Base-by-base conservation (phyloP, 2,797 vertebrate species). In the Sebastes taczanowskii region DNA sequence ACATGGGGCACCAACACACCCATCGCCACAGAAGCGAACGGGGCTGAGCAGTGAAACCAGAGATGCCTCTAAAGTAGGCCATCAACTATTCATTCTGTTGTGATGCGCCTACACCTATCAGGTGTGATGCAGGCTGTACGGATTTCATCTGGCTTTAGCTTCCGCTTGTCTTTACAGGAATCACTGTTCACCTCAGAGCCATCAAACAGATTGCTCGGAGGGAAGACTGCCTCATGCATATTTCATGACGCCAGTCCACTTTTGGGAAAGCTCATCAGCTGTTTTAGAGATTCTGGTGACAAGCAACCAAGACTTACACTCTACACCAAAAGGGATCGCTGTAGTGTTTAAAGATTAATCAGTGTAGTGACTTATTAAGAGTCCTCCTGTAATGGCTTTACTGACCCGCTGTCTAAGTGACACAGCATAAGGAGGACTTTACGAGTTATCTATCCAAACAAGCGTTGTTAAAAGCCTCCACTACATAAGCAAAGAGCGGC, bases 11-110 rank as follows among this genome's bases (percentile, higher is more conserved):
- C 30, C 49, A 88, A 81, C 89, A 93, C 93, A 77, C 92, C 91
- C 87, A 88, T 74, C 86, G 83, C 52, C 79, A 81, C 78, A 80
- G 66, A 88, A 7, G 80, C 74, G 74, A 78, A 66, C 71, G 29
- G 58, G 65, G 80, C 74, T 20, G 20, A 77, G 77, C 56, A 1
- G 34, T 35, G 95, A 89, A 94, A 96, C 86, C 65, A 46, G 85
- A 96, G 90, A 89, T 8, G 29, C 62, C 70, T 34, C 76, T 61
- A 83, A 95, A 95, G 89, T 92, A 95, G 95, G 95, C 18, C 94
- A 95, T 93, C 85, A 90, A 93, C 86, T 94, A 93, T 95, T 94
- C 79, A 94, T 91, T 76, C 78, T 75, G 86, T 78, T 87, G 83
- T 87, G 92, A 91, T 83, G 74, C 58, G 18, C 73, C 80, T 46